Base-by-base conservation (phyloP, 2,797 vertebrate genomes). In the Syngnathus rostellatus region DNA sequence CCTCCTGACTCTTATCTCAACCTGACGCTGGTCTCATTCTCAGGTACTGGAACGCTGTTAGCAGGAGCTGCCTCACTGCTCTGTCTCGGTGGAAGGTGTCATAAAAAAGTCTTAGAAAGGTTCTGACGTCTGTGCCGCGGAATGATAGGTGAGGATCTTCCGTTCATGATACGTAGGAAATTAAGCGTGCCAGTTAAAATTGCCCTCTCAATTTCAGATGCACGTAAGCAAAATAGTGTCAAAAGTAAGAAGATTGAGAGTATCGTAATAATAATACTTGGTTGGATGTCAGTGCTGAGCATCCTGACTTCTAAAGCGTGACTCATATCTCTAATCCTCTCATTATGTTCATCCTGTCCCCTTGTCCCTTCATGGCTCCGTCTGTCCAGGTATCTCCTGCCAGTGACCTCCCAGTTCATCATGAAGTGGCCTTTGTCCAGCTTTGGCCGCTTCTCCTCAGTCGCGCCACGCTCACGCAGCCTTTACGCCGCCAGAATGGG, bases 371-470 rank as follows among this genome's bases (percentile, higher is more conserved):
- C 74, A 51, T 86, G 82, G 77, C 78, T 81, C 85, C 82, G 81
- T 90, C 85, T 91, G 82, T 90, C 89, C 92, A 99, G 97, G 93
- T 95, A 90, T 92, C 93, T 95, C 88, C 90, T 98, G 90, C 93
- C 95, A 92, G 93, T 95, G 90, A 93, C 94, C 84, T 92, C 94
- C 86, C 94, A 95, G 83, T 93, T 98, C 91, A 92, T 94, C 89
- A 82, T 94, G 88, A 96, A 94, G 91, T 91, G 94, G 89, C 91
- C 94, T 84, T 91, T 87, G 62, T 92, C 92, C 89, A 94, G 88
- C 89, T 85, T 91, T 81, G 92, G 91, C 87, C 91, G 92, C 78
- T 86, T 84, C 79, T 89, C 94, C 67, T 88, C 92, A 23, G 94
- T 92, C 80, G 74, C 87, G 87, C 89, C 93, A 73, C 92, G 87